Base-by-base conservation (phyloP, 2,888 invertebrate genomes). In the Thelaira solivaga region DNA sequence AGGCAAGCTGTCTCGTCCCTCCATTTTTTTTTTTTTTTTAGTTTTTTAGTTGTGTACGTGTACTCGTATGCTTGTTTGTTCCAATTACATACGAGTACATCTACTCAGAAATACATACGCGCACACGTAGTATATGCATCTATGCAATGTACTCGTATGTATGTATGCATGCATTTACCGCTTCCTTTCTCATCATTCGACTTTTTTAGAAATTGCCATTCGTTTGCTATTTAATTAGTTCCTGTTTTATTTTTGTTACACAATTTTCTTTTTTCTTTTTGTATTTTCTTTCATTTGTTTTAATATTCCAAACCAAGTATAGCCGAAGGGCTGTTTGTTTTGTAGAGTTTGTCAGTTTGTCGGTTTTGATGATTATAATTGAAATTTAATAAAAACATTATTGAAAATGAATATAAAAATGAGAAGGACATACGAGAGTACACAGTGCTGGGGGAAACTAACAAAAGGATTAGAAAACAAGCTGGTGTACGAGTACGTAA, bases 181-280 rank as follows among this genome's bases (percentile, higher is more conserved):
- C 13, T 22, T 24, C 20, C 45, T 24, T 2, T 16, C 8, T 18
- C 29, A n/a, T n/a, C n/a, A 20, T 49, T 26, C 29, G 5, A 10
- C 26, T 41, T 3, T 16, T 49, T 69, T 49, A 10, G 47, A 13
- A 61, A 74, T 67, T 74, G 26, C 51, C 59, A 74, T 67, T 45
- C 65, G 49, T 43, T 67, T 74, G 39, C 31, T 34, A 51, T 59
- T 67, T 53, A 67, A 67, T 74, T 74, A 67, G 74, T 74, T 74
- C 59, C 74, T 67, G 67, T 51, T 67, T 43, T 31, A 41, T 67
- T 55, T 49, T 5, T 45, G 1, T n/a, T 16, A 43, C 39, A 57
- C 22, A 62, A n/a, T n/a, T n/a, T n/a, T n/a, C n/a, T n/a, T n/a
- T n/a, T n/a, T n/a, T n/a, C n/a, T n/a, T n/a, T 41, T 18, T 39